Base-by-base conservation (phyloP, 2,797 vertebrate genomes). In the Platyrinchus mystaceus region DNA sequence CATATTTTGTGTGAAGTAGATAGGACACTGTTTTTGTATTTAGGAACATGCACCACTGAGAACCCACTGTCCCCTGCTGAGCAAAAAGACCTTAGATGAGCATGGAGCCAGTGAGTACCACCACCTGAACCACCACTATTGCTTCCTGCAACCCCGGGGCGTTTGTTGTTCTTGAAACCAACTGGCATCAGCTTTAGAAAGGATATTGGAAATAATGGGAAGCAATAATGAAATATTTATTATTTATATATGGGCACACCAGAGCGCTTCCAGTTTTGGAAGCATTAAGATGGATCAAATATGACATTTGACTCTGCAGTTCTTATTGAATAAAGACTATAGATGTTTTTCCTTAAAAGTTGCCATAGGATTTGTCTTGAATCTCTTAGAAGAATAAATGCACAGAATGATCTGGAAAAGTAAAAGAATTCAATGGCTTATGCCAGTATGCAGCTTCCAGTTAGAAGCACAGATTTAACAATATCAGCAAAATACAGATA, bases 341-440 rank as follows among this genome's bases (percentile, higher is more conserved):
- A 55, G 52, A 43, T 79, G 21, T 19, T 86, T 80, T 80, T 59
- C 44, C 49, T 68, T 91, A 39, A n/a, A 90, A 76, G 32, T 46
- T 64, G 58, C 26, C 7, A 12, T 1, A 56, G 70, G 18, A 71
- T 81, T 87, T 4, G 0, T 69, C 56, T 52, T 70, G 9, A 80
- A 14, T 78, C 53, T 62, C 23, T 83, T 21, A 46, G 27, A 67
- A 39, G 14, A 88, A 37, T 3, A 32, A 49, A 66, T 41, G 36
- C 36, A 52, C n/a, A 70, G 53, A 85, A 84, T 50, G 69, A 90
- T 89, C 52, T 46, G 81, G 76, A 89, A 68, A 92, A 90, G 44
- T n/a, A n/a, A 87, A 90, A 41, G 5, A 89, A 84, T 90, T 73
- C 82, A 95, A 26, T 86, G 56, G 34, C 39, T 93, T 23, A 70